Percentiles rank a stretch among this genome's conserved stretches.
Evolutionary conservation across 2,113 vertebrate species (phyloP).

Genomic region (Phasianus colchicus): DNA sequence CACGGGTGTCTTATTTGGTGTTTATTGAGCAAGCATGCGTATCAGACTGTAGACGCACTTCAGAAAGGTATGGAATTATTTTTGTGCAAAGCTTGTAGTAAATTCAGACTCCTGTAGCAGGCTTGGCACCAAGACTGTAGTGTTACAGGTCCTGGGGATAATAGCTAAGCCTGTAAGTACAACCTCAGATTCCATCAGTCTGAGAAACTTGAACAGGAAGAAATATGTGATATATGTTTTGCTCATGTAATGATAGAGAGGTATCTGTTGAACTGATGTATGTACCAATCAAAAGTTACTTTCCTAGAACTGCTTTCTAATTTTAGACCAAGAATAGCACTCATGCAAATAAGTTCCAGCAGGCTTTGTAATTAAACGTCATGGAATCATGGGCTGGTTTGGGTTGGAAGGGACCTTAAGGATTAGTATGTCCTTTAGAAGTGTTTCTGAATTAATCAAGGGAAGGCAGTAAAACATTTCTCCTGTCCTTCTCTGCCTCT

Average conservation of each 20-base stretch:
- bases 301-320: background rate
- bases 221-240: background rate
- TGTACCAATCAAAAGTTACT: background rate
- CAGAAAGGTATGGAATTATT: background rate
- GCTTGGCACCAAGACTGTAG: background rate
- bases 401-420: background rate
- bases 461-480: background rate
- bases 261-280: background rate
- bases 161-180: background rate
- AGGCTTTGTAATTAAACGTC: background rate
- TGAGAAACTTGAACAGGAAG: background rate
- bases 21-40: background rate
- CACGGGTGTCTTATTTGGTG: background rate
- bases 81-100: background rate
- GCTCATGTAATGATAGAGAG: background rate
- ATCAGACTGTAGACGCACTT: background rate
- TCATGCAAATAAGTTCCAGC: background rate
- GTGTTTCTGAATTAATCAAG: background rate
- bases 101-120: background rate
- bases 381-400: background rate
- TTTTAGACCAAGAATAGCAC: background rate
- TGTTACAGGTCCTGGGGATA: background rate
- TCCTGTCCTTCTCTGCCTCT: background rate
- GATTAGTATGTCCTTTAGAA: background rate
- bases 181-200: background rate